These are phyloP conservation scores for Rhegmatorhina hoffmannsi DNA, from an alignment of 2,113 vertebrate genomes.

Conservation along the genomic window DNA sequence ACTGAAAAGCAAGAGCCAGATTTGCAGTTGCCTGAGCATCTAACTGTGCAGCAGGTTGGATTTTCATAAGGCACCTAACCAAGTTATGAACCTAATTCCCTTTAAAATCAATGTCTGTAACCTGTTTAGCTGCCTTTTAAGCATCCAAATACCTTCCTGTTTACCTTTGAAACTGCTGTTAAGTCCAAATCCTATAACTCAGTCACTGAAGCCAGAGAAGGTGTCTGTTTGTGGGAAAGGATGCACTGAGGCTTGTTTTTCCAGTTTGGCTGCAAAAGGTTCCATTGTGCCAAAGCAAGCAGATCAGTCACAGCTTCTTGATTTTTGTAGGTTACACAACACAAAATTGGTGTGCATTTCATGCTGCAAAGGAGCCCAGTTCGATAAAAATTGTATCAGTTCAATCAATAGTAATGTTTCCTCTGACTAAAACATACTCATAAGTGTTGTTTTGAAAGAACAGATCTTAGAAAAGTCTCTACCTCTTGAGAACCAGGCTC, in stretches of 20 bases:
- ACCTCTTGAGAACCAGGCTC: background rate
- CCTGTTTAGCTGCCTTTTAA: background rate
- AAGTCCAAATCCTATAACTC: background rate
- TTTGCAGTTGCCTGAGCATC: background rate
- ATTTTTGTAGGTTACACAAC: background rate
- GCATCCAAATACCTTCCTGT: background rate
- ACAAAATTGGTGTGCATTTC: background rate
- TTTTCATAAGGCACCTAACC: background rate
- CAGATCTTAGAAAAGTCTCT: background rate
- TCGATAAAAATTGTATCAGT: background rate
- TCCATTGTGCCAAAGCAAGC: background rate
- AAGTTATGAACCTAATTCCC: background rate
- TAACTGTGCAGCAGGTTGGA: background rate
- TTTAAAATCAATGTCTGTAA: background rate
- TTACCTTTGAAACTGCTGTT: background rate
- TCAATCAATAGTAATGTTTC: conserved; percentile 43
- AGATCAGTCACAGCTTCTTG: background rate
- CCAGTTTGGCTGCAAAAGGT: background rate
- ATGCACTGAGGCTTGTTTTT: background rate
- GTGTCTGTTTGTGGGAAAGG: background rate
- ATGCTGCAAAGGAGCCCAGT: background rate
- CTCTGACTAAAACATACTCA: background rate
- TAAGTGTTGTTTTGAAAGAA: background rate
- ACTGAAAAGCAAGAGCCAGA: background rate
- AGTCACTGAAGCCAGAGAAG: background rate